Conservation (phyloP, 2,797 vertebrate species). For the Lutra lutra region DNA sequence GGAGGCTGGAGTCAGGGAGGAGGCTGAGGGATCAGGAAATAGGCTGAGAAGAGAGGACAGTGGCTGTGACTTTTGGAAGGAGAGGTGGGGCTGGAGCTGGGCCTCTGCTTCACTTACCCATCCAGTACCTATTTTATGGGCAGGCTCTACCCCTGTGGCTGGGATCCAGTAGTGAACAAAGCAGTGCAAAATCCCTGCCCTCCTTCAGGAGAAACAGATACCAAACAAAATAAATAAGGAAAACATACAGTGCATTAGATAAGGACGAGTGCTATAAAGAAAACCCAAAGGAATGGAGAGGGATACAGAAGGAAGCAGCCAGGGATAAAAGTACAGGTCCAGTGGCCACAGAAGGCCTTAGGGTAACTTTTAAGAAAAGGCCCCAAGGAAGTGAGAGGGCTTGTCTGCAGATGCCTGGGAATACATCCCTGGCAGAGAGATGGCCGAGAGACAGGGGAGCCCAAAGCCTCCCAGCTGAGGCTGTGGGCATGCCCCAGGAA, state of each 20-base stretch:
- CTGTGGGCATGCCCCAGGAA: accelerated
- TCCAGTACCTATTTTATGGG: neutral
- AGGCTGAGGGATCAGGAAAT: too few species aligned
- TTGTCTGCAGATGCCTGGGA: too few species aligned
- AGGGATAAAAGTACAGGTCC: neutral
- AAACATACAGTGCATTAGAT: neutral
- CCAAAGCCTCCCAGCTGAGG: neutral
- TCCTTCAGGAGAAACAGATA: neutral
- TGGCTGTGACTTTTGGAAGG: neutral
- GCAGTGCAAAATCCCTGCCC: neutral
- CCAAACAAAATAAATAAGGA: neutral
- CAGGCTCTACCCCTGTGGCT: neutral
- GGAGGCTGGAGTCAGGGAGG: neutral
- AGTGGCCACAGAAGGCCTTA: neutral
- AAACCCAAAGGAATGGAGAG: neutral
- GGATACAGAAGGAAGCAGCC: neutral
- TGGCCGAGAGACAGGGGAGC: neutral
- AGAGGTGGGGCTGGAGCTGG: neutral
- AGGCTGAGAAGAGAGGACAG: neutral
- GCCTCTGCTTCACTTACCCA: neutral
- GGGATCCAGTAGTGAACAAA: neutral
- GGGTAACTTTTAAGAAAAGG: neutral
- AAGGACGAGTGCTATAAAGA: neutral
- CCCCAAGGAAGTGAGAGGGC: neutral
- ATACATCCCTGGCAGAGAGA: neutral